These are phyloP conservation scores for Cyprinodon tularosa DNA, from an alignment of 2,113 vertebrate genomes.

Conservation along the genomic window DNA sequence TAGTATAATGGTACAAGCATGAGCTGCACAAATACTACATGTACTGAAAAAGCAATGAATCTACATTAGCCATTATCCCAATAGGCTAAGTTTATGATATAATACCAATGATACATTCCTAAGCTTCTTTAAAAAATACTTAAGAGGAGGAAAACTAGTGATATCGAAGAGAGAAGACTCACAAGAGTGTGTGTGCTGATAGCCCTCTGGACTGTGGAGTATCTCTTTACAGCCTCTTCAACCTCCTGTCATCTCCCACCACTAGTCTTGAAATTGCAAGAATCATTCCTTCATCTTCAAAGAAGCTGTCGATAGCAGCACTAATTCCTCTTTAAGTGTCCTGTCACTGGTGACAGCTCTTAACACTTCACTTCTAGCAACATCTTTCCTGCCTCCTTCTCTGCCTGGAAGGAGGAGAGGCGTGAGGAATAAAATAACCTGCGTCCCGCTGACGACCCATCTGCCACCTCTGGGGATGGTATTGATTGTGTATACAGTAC, in stretches of 20 bases:
- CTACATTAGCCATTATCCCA: slow-evolving; percentile 7
- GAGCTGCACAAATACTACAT: background rate
- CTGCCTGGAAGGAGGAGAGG: background rate
- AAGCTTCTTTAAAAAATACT: slow-evolving; percentile 10
- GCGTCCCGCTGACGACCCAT: slow-evolving; percentile 21
- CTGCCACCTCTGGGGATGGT: slow-evolving; percentile 33
- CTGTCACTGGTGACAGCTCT: slow-evolving; percentile 46
- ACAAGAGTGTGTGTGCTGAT: slow-evolving; percentile 21
- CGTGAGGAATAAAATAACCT: slow-evolving; percentile 37
- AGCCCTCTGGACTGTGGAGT: slow-evolving; percentile 40
- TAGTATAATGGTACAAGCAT: no score
- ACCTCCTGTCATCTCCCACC: slow-evolving; percentile 35
- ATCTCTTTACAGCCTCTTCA: slow-evolving; percentile 26
- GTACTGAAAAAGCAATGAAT: background rate
- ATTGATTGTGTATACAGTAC: slow-evolving; percentile 64
- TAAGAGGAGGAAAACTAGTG: slow-evolving; percentile 20
- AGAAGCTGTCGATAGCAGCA: slow-evolving; percentile 25
- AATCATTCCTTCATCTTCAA: slow-evolving; percentile 25
- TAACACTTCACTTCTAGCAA: slow-evolving; percentile 7
- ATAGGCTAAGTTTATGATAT: background rate
- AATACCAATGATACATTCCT: slow-evolving; percentile 4
- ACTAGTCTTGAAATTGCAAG: slow-evolving; percentile 33
- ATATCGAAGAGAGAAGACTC: slow-evolving; percentile 24
- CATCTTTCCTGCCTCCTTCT: slow-evolving; percentile 6
- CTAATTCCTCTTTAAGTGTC: slow-evolving; percentile 47